Conservation (phyloP, 2,888 invertebrate genomes). For the Tineola bisselliella region DNA sequence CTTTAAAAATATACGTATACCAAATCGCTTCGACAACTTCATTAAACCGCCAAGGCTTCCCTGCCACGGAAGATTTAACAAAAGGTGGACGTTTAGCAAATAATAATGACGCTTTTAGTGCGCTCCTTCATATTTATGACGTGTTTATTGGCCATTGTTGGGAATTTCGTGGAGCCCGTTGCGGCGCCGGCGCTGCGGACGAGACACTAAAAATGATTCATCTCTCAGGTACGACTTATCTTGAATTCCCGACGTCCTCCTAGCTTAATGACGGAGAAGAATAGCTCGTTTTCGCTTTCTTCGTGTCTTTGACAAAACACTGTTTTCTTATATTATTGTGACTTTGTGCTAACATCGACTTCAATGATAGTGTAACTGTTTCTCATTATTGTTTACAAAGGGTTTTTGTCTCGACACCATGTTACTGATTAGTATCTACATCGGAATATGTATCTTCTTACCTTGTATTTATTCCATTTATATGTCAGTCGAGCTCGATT, state of each 20-base stretch:
- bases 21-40: constrained; percentile 48
- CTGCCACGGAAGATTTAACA: constrained; percentile 35
- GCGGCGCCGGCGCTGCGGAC: constrained; percentile 34
- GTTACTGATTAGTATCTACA: background rate
- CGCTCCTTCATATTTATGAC: constrained; percentile 58
- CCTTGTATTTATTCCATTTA: background rate
- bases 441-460: background rate
- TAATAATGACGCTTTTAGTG: constrained; percentile 60
- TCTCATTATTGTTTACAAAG: background rate
- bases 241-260: constrained; percentile 41
- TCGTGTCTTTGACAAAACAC: constrained; percentile 16
- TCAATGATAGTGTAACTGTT: background rate
- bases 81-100: constrained; percentile 57
- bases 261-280: constrained; percentile 45
- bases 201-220: constrained; percentile 56
- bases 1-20: constrained; percentile 19
- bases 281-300: constrained; percentile 26
- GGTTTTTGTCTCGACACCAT: background rate
- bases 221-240: constrained; percentile 31
- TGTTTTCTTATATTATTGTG: constrained; percentile 4
- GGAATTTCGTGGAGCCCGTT: constrained; percentile 29
- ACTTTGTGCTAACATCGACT: background rate
- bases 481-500: background rate
- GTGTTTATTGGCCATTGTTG: constrained; percentile 62
- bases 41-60: constrained; percentile 21